Percentiles rank a stretch among this genome's conserved stretches.
Conservation (phyloP, 2,113 vertebrate genomes). For the Tor tambroides region DNA sequence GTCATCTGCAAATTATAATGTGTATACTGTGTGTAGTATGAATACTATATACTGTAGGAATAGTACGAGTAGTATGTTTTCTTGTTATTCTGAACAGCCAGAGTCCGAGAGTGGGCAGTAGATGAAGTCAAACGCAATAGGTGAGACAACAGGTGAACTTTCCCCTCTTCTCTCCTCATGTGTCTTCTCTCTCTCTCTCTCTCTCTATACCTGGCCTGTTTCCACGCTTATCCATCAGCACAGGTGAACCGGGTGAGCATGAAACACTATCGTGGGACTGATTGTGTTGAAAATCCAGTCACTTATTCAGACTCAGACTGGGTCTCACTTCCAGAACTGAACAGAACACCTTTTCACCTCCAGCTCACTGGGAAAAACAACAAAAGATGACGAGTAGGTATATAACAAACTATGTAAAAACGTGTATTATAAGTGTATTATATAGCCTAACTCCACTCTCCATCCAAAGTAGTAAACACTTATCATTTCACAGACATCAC, state of each 20-base stretch:
- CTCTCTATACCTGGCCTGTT: slow-evolving; percentile 47
- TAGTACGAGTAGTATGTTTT: neutral
- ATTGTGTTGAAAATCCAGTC: slow-evolving; percentile 51
- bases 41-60: neutral
- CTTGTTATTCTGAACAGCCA: neutral
- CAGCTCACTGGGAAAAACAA: neutral
- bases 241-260: slow-evolving; percentile 52
- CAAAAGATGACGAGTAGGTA: neutral
- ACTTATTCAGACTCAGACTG: slow-evolving; percentile 22
- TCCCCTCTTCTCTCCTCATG: neutral
- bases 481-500: neutral
- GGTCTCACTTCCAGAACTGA: neutral
- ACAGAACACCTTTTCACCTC: slow-evolving; percentile 24
- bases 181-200: slow-evolving; percentile 40
- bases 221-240: slow-evolving; percentile 45
- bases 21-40: too few species aligned
- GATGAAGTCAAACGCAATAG: neutral
- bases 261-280: slow-evolving; percentile 53
- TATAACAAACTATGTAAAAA: neutral
- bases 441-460: neutral
- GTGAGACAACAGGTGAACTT: neutral
- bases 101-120: neutral
- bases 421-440: too few species aligned
- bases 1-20: neutral
- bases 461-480: neutral